phyloP scores from a whole-genome alignment of 2,797 vertebrate genomes.

The Thaleichthys pacificus region DNA sequence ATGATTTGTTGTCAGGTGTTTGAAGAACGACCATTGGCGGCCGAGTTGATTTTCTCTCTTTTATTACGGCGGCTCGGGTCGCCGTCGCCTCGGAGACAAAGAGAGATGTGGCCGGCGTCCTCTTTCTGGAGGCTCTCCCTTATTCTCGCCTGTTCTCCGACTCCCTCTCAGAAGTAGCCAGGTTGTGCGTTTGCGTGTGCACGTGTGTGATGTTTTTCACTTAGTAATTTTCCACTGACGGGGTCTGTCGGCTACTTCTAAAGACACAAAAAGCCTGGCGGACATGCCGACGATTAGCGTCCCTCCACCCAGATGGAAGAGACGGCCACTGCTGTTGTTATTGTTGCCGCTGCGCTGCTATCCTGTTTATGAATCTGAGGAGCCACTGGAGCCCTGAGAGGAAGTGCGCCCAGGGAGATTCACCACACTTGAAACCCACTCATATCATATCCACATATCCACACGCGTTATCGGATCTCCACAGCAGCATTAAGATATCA shows the following conservation, averaged over 20 bases:
- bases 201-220: conserved; percentile 51
- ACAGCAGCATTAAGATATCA: too few relatives aligned
- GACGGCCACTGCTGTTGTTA: conserved; percentile 13
- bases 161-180: neutral
- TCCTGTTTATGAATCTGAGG: neutral
- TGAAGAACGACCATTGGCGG: conserved; percentile 69
- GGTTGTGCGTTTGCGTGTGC: conserved; percentile 9
- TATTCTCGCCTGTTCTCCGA: conserved; percentile 44
- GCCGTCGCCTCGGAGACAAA: conserved; percentile 40
- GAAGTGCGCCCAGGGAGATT: too few relatives aligned
- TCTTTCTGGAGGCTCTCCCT: conserved; percentile 61
- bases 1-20: conserved; percentile 94
- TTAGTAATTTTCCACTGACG: conserved; percentile 76
- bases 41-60: conserved; percentile 56
- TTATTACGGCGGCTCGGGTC: conserved; percentile 35
- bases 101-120: conserved; percentile 45
- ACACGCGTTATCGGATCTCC: too few relatives aligned
- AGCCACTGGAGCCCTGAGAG: neutral
- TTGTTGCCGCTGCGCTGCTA: conserved; percentile 22
- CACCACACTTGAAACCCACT: too few relatives aligned
- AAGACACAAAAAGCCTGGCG: conserved; percentile 68
- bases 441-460: too few relatives aligned
- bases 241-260: conserved; percentile 67
- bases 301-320: conserved; percentile 67
- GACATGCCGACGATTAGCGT: conserved; percentile 76